Base-by-base conservation (phyloP, 2,113 vertebrate species). In the Eretmodus cyanostictus region DNA sequence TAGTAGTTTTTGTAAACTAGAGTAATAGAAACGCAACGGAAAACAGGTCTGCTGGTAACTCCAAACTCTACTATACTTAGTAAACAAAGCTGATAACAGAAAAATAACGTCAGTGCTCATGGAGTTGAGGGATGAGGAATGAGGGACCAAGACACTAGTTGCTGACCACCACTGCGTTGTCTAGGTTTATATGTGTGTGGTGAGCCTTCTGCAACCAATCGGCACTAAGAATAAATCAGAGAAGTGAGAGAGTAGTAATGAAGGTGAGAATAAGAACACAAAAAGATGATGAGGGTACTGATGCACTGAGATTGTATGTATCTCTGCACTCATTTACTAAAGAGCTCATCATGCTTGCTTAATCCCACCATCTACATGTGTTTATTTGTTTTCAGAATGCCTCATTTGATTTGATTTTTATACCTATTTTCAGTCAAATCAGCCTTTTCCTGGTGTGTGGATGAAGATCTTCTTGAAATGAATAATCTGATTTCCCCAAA, bases 401-500 rank as follows among this genome's bases (percentile, higher is more conserved):
- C 24, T 13, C 29, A 29, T 55, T 40, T 53, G 7, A 81, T 59
- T 68, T 4, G 11, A n/a, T 82, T 17, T 59, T 24, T 22, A 6
- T 87, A 27, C 84, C 3, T 87, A 29, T 47, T 80, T 90, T 19
- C 84, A 99, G 98, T 97, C 86, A 92, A 96, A 63, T 96, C 97
- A 2, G 86, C 95, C 47, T 98, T 98, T 87, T 89, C 91, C 57
- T 96, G 96, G 96, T 97, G 96, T 84, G 95, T 98, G 51, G 96
- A 99, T 94, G 96, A 89, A 2, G 87, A 96, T 14, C 92, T 98
- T 66, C 97, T 99, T 2, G 92, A 91, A 93, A 96, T 92, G 47
- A 94, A 97, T 80, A 93, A 97, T 87, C 92, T 99, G 89, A 97
- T 97, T 87, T 97, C 96, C 55, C 98, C 97, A 0, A 92, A 96